Conservation (phyloP, 1,140 invertebrate species). For the Formica exsecta region DNA sequence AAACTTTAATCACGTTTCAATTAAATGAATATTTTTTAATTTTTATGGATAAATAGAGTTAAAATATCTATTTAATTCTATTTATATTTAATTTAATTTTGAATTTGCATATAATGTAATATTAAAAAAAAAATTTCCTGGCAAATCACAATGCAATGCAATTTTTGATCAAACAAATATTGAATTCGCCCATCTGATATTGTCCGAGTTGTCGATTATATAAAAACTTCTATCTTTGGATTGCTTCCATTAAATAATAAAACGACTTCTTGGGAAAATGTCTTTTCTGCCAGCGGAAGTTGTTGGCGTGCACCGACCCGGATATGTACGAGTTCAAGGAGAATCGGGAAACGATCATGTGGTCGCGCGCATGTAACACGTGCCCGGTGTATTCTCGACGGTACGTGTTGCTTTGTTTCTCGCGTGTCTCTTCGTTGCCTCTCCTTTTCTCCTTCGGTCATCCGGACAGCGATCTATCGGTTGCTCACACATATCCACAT, state of each 20-base stretch:
- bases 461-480: constrained; percentile 31
- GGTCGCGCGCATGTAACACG: constrained; percentile 67
- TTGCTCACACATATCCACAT: neutral
- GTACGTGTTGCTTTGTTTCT: constrained; percentile 64
- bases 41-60: no score
- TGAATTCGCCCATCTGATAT: neutral
- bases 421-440: constrained; percentile 33
- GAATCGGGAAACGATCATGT: constrained; percentile 71
- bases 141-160: neutral
- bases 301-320: constrained; percentile 42
- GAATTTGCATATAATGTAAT: neutral
- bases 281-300: constrained; percentile 45
- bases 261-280: constrained; percentile 47
- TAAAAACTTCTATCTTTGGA: neutral
- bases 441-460: constrained; percentile 50
- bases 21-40: no score
- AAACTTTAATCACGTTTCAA: neutral
- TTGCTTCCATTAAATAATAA: constrained; percentile 54
- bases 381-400: constrained; percentile 64
- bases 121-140: neutral
- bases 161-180: constrained; percentile 26
- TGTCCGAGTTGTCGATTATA: neutral
- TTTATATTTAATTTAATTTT: neutral
- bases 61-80: no score
- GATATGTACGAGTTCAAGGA: constrained; percentile 56